phyloP scores from a whole-genome alignment of 2,113 vertebrate species.

The Chelonoidis abingdonii region DNA sequence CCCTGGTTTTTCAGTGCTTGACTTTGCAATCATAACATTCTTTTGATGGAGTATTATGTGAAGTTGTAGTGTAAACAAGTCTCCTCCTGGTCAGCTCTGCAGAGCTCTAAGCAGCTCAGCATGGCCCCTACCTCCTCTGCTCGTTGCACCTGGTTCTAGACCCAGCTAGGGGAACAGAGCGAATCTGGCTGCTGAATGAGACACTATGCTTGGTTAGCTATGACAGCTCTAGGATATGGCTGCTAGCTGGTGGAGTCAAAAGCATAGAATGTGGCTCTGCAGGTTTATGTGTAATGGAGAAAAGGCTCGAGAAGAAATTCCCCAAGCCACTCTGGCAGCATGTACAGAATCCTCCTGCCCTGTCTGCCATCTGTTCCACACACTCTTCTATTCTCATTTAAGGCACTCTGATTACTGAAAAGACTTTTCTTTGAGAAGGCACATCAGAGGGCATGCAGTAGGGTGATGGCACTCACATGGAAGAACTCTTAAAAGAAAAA shows the following conservation, averaged over 20 bases:
- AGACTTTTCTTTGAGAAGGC: neutral
- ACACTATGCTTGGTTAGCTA: neutral
- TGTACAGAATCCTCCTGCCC: neutral
- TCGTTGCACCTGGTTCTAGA: neutral
- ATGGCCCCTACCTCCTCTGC: neutral
- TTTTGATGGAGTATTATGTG: neutral
- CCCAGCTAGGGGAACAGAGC: neutral
- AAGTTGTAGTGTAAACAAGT: neutral
- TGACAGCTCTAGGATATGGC: neutral
- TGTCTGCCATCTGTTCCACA: neutral
- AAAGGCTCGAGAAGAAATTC: neutral
- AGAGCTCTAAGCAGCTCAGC: neutral
- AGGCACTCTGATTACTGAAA: neutral
- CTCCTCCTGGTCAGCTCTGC: neutral
- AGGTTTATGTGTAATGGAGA: neutral
- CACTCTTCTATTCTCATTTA: neutral
- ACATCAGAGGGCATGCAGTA: neutral
- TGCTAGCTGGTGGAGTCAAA: neutral
- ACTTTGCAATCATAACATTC: neutral
- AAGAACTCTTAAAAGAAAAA: neutral
- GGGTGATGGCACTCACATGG: neutral
- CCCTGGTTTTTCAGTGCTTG: neutral
- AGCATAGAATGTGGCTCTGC: neutral
- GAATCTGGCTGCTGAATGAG: neutral
- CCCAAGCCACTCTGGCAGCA: neutral